phyloP scores from a whole-genome alignment of 2,113 vertebrate genomes.

The Menura novaehollandiae region DNA sequence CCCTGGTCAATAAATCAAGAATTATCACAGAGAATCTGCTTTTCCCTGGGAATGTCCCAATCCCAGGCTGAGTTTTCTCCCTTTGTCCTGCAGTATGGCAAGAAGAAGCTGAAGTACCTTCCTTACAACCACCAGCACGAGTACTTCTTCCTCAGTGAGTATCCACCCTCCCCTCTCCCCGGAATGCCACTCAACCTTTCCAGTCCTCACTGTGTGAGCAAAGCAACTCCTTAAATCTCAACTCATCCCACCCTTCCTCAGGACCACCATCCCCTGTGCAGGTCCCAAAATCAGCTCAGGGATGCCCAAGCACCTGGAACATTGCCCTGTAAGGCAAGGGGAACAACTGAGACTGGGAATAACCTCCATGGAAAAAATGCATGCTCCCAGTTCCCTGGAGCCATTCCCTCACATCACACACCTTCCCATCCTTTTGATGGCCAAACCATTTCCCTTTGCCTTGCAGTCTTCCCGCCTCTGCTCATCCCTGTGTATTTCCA shows the following conservation, averaged over 20 bases:
- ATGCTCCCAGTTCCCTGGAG: not conserved
- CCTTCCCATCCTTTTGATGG: not conserved
- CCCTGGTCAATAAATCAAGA: not conserved
- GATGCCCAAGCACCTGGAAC: not conserved
- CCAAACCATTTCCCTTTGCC: slow-evolving; percentile 40
- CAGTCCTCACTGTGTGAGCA: not conserved
- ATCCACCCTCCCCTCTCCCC: not conserved
- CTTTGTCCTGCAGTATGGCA: slow-evolving; percentile 80
- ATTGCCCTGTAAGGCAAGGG: not conserved
- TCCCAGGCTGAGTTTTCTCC: not conserved
- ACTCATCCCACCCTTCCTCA: not conserved
- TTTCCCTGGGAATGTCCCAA: not conserved
- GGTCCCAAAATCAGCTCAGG: not conserved
- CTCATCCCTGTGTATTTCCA: slow-evolving; percentile 90
- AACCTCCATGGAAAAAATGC: not conserved
- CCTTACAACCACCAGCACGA: slow-evolving; percentile 91
- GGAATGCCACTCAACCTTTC: not conserved
- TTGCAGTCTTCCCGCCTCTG: slow-evolving; percentile 86
- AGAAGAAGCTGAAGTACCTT: slow-evolving; percentile 88
- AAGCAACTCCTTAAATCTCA: not conserved
- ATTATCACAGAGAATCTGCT: not conserved
- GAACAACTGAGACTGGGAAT: not conserved
- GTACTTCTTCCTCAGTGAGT: slow-evolving; percentile 94
- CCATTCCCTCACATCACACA: not conserved
- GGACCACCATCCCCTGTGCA: not conserved